Base-by-base conservation (phyloP, 2,888 invertebrate species). In the Ectemnius continuus region DNA sequence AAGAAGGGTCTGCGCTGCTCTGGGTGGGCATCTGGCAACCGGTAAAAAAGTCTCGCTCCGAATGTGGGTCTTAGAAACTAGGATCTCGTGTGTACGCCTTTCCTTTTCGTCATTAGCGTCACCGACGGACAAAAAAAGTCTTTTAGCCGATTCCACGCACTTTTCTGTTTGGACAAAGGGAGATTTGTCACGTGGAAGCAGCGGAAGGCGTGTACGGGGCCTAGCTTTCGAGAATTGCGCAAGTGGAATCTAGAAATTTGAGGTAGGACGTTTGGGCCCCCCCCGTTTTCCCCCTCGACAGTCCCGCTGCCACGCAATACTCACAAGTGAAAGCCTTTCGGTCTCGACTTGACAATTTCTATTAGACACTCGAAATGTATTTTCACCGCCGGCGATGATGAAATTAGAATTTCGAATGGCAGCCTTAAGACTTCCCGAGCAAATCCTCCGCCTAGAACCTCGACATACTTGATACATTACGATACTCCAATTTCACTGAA, bases 201-300 rank as follows among this genome's bases (percentile, higher is more conserved):
- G 45, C 59, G n/a, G 5, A 48, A 48, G 45, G 26, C 20, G 52
- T 52, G 46, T 57, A 18, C 56, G 48, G 8, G 23, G 59, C 60
- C 16, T 4, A n/a, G 16, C 52, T 16, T 14, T 11, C 47, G 13
- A 47, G 28, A 13, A 57, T 82, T 83, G 79, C 81, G 73, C 65
- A 83, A 82, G 26, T 36, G 18, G 45, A 64, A 63, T 75, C 73
- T 76, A 76, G 68, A 82, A 82, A 83, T 83, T 83, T 81, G 75
- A 75, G 76, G 59, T 76, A 78, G 73, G 68, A 78, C 67, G 66
- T 66, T 60, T 47, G 60, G 48, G 46, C 16, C 62, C 66, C 64
- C 72, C 5, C 36, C 36, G 2, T 66, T 69, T 65, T n/a, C 23
- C 23, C 23, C 23, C 23, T 3, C 46, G 46, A 36, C 28, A 8